A percentile compares a stretch with the other conserved stretches of the same genome.
Evolutionary conservation across 2,113 vertebrate species (phyloP).

Genomic region (Chiloscyllium plagiosum): DNA sequence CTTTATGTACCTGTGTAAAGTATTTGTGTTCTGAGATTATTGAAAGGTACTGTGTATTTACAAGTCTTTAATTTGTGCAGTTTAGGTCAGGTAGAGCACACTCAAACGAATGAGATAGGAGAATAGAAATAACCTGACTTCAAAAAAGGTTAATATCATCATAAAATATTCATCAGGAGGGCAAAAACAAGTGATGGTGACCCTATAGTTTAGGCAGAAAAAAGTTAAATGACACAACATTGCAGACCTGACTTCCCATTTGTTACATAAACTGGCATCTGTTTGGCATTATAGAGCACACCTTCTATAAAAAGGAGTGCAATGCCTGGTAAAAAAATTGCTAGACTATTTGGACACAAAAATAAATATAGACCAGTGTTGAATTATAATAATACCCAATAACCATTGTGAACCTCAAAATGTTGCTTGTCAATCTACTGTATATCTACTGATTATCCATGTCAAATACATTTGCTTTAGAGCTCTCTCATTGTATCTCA

Average conservation of each 20-base stretch:
- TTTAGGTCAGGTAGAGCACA: too few species aligned
- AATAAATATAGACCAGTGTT: background rate
- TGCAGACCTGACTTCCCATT: too few species aligned
- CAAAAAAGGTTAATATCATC: too few species aligned
- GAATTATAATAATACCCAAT: background rate
- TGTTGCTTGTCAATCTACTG: background rate
- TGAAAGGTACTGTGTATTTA: too few species aligned
- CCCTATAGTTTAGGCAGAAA: background rate
- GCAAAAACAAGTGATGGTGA: too few species aligned
- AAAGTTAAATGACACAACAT: background rate
- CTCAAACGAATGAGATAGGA: too few species aligned
- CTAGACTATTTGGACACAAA: background rate
- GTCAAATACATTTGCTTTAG: background rate
- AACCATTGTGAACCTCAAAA: background rate
- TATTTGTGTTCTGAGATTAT: too few species aligned
- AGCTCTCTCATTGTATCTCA: background rate
- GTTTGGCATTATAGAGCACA: background rate
- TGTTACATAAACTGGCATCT: background rate
- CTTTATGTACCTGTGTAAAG: too few species aligned
- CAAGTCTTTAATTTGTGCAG: too few species aligned
- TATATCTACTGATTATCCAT: background rate
- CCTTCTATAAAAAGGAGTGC: background rate
- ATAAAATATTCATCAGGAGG: too few species aligned
- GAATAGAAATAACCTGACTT: too few species aligned
- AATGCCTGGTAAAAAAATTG: background rate